Conservation (phyloP, 2,888 invertebrate species). For the Ametastegia equiseti region DNA sequence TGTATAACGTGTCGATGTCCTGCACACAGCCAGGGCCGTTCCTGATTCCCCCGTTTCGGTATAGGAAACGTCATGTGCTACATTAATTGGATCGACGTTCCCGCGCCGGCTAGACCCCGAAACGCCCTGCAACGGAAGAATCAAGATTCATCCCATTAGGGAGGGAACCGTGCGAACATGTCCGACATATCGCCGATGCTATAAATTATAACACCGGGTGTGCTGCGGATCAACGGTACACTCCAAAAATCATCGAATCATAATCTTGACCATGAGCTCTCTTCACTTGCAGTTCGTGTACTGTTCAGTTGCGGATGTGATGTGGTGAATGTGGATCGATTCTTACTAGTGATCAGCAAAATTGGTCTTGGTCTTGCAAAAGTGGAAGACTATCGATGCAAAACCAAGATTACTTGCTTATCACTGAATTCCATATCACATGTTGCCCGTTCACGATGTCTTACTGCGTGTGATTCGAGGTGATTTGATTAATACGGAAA, state of each 20-base stretch:
- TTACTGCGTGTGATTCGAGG: background rate
- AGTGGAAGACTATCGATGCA: too few relatives aligned
- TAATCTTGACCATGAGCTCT: too few relatives aligned
- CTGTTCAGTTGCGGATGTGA: too few relatives aligned
- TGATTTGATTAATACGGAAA: background rate
- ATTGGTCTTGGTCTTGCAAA: too few relatives aligned
- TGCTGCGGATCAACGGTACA: background rate
- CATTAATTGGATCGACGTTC: conserved; percentile 69
- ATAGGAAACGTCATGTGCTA: conserved; percentile 73
- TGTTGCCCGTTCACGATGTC: background rate
- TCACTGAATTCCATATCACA: background rate
- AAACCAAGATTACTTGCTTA: too few relatives aligned
- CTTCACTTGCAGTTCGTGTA: too few relatives aligned
- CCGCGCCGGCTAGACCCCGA: conserved; percentile 21
- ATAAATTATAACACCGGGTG: conserved; percentile 26
- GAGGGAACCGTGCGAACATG: conserved; percentile 38
- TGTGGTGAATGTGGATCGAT: too few relatives aligned
- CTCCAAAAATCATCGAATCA: background rate
- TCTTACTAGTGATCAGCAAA: too few relatives aligned
- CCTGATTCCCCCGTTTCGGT: conserved; percentile 26
- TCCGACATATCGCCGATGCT: background rate
- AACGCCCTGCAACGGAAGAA: conserved; percentile 16
- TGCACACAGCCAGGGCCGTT: background rate
- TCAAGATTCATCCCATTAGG: conserved; percentile 45
- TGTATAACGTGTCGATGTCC: background rate